These are phyloP conservation scores for Balearica regulorum DNA, from an alignment of 2,797 vertebrate species.

Conservation along the genomic window DNA sequence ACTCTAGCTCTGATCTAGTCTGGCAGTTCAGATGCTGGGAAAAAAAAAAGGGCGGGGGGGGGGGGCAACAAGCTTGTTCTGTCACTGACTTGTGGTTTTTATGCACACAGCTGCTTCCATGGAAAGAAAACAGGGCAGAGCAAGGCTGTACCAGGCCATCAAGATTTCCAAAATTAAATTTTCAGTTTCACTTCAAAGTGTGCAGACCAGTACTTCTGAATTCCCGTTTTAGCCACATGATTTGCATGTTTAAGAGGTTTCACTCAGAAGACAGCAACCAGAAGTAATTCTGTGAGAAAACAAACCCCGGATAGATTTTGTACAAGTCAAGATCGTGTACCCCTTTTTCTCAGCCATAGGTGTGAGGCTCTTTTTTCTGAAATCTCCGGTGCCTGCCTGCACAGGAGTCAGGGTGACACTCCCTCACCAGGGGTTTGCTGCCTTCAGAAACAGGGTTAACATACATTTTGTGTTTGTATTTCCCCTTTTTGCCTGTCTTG, in stretches of 20 bases:
- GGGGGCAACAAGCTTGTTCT: not conserved
- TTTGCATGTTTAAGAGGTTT: conserved; percentile 49
- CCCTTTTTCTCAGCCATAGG: not conserved
- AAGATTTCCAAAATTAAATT: not conserved
- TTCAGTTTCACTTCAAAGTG: conserved; percentile 14
- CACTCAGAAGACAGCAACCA: not conserved
- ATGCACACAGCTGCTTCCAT: not conserved
- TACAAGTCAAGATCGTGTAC: not conserved
- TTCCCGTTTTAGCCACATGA: not conserved
- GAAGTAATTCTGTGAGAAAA: not conserved
- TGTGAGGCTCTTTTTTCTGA: not conserved
- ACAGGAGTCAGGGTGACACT: not conserved
- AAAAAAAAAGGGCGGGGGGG: no score
- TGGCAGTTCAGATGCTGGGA: not conserved
- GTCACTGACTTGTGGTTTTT: not conserved
- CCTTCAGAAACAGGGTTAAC: not conserved
- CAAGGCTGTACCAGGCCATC: not conserved
- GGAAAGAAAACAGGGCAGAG: not conserved
- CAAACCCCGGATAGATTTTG: not conserved
- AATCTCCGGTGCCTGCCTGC: fast-evolving
- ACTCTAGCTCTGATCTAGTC: not conserved
- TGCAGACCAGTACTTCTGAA: conserved; percentile 10
- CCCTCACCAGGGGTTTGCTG: not conserved
- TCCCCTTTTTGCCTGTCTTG: not conserved
- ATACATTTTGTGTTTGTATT: not conserved